Base-by-base conservation (phyloP, 2,797 vertebrate genomes). In the Botia kubotai region DNA sequence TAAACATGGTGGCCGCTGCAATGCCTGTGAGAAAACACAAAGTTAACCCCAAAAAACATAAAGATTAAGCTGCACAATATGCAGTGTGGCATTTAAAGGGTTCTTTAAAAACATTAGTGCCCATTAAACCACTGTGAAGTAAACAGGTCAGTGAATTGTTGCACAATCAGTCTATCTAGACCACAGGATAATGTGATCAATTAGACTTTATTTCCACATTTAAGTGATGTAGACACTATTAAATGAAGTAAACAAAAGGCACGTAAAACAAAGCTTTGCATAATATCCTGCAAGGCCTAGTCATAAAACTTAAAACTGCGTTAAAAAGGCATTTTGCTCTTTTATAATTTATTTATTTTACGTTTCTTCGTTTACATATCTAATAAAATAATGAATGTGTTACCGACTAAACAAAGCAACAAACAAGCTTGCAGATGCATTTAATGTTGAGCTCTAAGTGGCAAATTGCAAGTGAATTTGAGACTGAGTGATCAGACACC, bases 1-100 rank as follows among this genome's bases (percentile, higher is more conserved):
- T 96, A 91, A 99, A 99, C 93, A 98, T 96, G 82, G 97, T 99
- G 87, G 98, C 98, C 0, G 97, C 98, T 21, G 98, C 98, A 0
- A 99, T 99, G 77, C 97, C 98, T 97, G 86, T 65, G 72, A 63
- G 81, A 52, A 84, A 72, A 17, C 10, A 77, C 3, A 82, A 78
- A 29, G 19, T 33, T 3, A 62, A 68, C 50, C 10, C 55, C 70
- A 12, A 33, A 23, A 14, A 50, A 12, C 39, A 12, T 70, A 16
- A 46, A 19, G 14, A 33, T 50, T 48, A 80, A 17, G 53, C 36
- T 68, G 10, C 46, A 21, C 60, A 67, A 68, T 74, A 14, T 26
- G 46, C 57, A 60, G 10, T 23, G 19, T 80, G 77, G 52, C 60
- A 84, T 43, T 17, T 57, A 75, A 75, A 80, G 60, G 17, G 62